Conservation (phyloP, 2,888 invertebrate genomes). For the Cerastoderma edule region DNA sequence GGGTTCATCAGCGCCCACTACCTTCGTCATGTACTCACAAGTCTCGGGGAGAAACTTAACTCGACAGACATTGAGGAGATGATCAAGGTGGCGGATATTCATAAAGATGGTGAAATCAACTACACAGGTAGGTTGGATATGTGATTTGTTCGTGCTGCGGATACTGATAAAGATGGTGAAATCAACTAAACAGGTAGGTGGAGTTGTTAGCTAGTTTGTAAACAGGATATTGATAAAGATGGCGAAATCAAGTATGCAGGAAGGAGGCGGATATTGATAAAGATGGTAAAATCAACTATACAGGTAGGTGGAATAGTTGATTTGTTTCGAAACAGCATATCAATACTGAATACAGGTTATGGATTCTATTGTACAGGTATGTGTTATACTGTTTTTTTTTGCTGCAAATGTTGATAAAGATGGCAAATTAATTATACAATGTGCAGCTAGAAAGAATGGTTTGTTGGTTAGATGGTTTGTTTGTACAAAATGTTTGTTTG, state of each 20-base stretch:
- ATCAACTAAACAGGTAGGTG: slow-evolving; percentile 94
- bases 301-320: slow-evolving; percentile 86
- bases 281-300: slow-evolving; percentile 99
- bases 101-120: slow-evolving; percentile 99
- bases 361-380: slow-evolving; percentile 97
- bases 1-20: slow-evolving; percentile 99
- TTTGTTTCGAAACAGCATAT: slow-evolving; percentile 89
- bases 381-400: slow-evolving; percentile 14
- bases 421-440: slow-evolving; percentile 98
- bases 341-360: slow-evolving; percentile 93
- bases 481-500: too few relatives aligned
- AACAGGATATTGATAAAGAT: slow-evolving; percentile 98
- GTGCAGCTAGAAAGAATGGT: too few relatives aligned
- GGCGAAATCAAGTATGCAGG: slow-evolving; percentile 99
- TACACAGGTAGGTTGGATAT: slow-evolving; percentile 90
- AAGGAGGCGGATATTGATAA: slow-evolving; percentile 93
- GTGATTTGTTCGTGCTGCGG: slow-evolving; percentile 86
- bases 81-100: slow-evolving; percentile 99
- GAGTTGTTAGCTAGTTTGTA: not conserved
- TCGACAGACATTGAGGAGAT: slow-evolving; percentile 99
- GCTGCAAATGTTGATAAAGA: slow-evolving; percentile 98
- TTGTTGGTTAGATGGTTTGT: too few relatives aligned
- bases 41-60: slow-evolving; percentile 99
- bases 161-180: slow-evolving; percentile 99
- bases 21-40: slow-evolving; percentile 99